Percentiles rank a stretch among this genome's conserved stretches.
Conservation (phyloP, 2,888 invertebrate genomes). For the Acanthoscelides obtectus region DNA sequence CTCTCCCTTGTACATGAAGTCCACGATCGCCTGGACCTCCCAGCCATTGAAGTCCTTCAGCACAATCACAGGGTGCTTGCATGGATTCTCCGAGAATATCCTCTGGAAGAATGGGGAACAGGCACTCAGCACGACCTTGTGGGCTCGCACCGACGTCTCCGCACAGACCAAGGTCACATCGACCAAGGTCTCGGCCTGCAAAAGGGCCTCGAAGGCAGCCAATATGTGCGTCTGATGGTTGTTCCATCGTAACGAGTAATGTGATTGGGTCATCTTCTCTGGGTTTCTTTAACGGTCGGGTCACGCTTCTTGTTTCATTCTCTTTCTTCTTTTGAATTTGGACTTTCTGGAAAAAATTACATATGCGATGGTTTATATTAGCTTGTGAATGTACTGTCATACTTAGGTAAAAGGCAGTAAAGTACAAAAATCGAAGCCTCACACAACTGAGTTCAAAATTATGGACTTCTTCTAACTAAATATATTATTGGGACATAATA, state of each 20-base stretch:
- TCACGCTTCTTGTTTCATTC: constrained; percentile 33
- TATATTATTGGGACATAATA: too few species aligned
- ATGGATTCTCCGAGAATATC: constrained; percentile 86
- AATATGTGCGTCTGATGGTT: constrained; percentile 88
- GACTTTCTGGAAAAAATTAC: constrained; percentile 42
- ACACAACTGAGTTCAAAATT: too few species aligned
- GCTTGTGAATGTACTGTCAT: too few species aligned
- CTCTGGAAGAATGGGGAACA: constrained; percentile 85
- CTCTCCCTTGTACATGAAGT: constrained; percentile 93
- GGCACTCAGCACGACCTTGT: constrained; percentile 87
- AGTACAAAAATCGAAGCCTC: too few species aligned
- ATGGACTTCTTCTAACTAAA: too few species aligned
- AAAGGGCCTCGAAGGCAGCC: constrained; percentile 81
- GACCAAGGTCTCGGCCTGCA: constrained; percentile 81
- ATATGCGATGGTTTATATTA: too few species aligned
- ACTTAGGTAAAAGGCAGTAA: too few species aligned
- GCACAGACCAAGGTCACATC: constrained; percentile 89
- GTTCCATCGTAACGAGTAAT: constrained; percentile 91
- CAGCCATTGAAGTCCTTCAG: constrained; percentile 85
- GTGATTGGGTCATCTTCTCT: constrained; percentile 57
- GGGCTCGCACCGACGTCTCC: constrained; percentile 79
- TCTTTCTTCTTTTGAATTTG: constrained; percentile 28
- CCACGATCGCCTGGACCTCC: constrained; percentile 85
- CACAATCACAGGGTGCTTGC: constrained; percentile 90
- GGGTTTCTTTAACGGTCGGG: constrained; percentile 16